Evolutionary conservation across 2,888 invertebrate genomes (phyloP), one percentile per base, ranked within the genome.

Genomic region (Agelastica alni): DNA sequence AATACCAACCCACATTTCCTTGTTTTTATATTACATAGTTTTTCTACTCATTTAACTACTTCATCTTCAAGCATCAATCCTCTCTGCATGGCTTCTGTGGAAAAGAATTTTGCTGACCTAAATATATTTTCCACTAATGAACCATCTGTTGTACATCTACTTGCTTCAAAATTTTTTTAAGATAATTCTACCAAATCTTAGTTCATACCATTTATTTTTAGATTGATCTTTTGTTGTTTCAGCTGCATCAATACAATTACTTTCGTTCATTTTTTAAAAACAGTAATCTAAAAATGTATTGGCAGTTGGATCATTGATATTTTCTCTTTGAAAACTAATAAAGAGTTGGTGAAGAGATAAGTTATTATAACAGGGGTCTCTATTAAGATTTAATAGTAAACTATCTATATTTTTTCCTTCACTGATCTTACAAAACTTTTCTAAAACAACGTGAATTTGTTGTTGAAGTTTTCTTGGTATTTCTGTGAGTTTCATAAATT

Each of bases 171-270:
- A 7, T 34, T 18, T 32, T 37, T 51, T 39, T 46, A 61, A 17
- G 59, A 58, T 61, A 16, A 61, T 61, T 56, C 53, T 47, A 6
- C 34, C 48, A 54, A 52, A 60, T 43, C 59, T 26, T 20, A 60
- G 20, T 13, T 60, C 49, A 49, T 36, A 22, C 56, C 58, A 56
- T 17, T 20, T 10, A 6, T n/a, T 22, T 14, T 47, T 16, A 13
- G 28, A 47, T 28, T 47, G 47, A 7, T 47, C 22, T 16, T 12
- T 39, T 5, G 37, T 26, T 37, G 2, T 37, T n/a, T 36, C 10
- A 3, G 13, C 26, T n/a, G 37, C 28, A 17, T 47, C 16, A 20
- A 12, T n/a, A 47, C 47, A 47, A 12, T 22, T 9, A 34, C 13
- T 26, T 26, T 37, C 16, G 14, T 22, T 30, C 2, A 37, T 37